Conservation (phyloP, 2,113 vertebrate genomes). For the Mandrillus leucophaeus region DNA sequence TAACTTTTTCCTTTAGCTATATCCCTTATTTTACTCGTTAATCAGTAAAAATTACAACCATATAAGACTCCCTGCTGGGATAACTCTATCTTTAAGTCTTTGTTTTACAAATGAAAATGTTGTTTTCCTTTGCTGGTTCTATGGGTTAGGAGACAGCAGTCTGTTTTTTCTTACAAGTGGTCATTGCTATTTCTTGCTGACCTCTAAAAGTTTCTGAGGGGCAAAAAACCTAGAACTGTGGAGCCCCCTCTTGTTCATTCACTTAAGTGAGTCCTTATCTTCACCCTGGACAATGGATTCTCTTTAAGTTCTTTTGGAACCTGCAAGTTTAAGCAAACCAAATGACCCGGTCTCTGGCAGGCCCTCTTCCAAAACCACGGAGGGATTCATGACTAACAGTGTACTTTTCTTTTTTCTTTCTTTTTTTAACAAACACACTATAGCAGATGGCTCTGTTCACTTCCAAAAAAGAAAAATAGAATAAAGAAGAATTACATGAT, state of each 20-base stretch:
- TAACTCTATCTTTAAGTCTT: slow-evolving; percentile 23
- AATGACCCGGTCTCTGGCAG: not conserved
- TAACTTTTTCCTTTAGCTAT: not conserved
- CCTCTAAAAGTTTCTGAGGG: not conserved
- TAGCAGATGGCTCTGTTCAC: not conserved
- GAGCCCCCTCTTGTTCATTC: not conserved
- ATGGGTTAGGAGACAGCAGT: not conserved
- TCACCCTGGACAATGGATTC: not conserved
- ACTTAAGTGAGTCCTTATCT: not conserved
- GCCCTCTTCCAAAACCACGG: not conserved
- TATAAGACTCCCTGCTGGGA: not conserved
- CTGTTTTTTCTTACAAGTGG: not conserved
- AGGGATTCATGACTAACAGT: not conserved
- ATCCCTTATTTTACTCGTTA: slow-evolving; percentile 28
- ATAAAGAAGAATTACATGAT: not conserved
- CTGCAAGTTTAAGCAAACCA: not conserved
- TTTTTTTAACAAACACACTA: not conserved
- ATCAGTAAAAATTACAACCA: slow-evolving; percentile 3
- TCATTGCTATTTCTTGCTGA: not conserved
- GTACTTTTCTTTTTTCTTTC: not conserved
- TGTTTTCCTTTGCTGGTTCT: slow-evolving; percentile 1
- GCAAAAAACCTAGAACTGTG: not conserved
- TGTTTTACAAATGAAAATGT: not conserved
- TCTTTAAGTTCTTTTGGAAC: slow-evolving; percentile 8
- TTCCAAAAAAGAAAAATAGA: not conserved